Base-by-base conservation (phyloP, 2,888 invertebrate species). In the Brachyptera risi region DNA sequence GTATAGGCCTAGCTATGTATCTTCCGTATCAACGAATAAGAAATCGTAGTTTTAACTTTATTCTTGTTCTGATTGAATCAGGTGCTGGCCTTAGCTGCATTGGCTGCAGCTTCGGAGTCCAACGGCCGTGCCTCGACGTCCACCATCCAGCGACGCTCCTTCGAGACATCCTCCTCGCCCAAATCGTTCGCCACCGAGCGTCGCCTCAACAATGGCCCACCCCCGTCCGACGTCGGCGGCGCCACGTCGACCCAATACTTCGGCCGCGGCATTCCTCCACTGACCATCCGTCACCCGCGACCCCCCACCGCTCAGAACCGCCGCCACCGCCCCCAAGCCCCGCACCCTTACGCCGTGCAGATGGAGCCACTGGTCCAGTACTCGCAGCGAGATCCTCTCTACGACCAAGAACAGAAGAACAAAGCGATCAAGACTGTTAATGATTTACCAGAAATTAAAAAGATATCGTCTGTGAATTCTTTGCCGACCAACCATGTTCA, bases 281-380 rank as follows among this genome's bases (percentile, higher is more conserved):
- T 63, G 17, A 60, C 62, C 11, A 49, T 61, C 9, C 64, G 64
- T 15, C 65, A 65, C 37, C 54, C 17, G 40, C 54, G 35, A 19
- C 56, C 51, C 1, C 5, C 31, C 38, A 17, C 51, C 54, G 49
- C 21, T 2, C 57, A 26, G n/a, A 50, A 40, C 35, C 58, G 17
- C 2, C 23, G 60, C 24, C 60, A 60, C 4, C 58, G 63, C 1
- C 64, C 66, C 1, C 61, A 58, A n/a, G 37, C 44, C n/a, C 56
- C 61, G 9, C 87, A 88, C 2, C 86, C 88, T 0, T 88, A 89
- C 69, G 88, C 88, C 1, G 89, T 88, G 4, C 87, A 86, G 73
- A 88, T 88, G 88, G 88, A 89, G 73, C 88, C 89, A 7, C 80
- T 88, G 56, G 84, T 87, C 19, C 88, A 88, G 69, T 90, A 89